Evolutionary conservation across 2,888 invertebrate species (phyloP).

Genomic region (Brenthis hecate): DNA sequence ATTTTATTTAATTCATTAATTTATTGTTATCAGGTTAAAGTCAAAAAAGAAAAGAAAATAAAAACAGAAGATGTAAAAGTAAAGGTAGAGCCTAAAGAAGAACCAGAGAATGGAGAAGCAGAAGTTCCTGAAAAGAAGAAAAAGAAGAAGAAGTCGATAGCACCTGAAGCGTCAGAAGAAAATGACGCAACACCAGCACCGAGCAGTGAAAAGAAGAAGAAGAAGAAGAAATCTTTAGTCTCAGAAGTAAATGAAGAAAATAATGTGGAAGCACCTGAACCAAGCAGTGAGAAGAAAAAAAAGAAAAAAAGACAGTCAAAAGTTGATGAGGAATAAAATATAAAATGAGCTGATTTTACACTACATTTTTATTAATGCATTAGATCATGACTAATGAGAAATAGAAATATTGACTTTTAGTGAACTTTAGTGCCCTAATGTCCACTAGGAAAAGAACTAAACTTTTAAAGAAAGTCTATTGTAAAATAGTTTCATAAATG

Average conservation of each 20-base stretch:
- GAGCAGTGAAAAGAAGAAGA: slow-evolving; percentile 42
- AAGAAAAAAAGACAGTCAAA: slow-evolving; percentile 71
- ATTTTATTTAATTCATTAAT: too few relatives aligned
- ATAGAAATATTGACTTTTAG: too few relatives aligned
- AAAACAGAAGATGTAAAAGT: slow-evolving; percentile 36
- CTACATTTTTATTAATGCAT: not conserved
- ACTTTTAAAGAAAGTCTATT: too few relatives aligned
- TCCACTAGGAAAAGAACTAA: too few relatives aligned
- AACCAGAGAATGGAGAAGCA: slow-evolving; percentile 42
- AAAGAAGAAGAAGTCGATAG: slow-evolving; percentile 41
- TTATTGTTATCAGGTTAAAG: slow-evolving; percentile 52
- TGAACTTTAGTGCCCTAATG: too few relatives aligned
- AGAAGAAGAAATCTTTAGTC: slow-evolving; percentile 36
- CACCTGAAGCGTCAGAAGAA: slow-evolving; percentile 2
- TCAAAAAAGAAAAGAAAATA: slow-evolving; percentile 59
- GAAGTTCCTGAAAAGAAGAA: slow-evolving; percentile 44
- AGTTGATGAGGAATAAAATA: slow-evolving; percentile 55
- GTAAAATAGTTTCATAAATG: too few relatives aligned
- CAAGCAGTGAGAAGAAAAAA: slow-evolving; percentile 69
- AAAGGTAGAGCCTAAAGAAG: slow-evolving; percentile 64
- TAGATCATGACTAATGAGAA: too few relatives aligned
- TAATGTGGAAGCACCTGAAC: slow-evolving; percentile 48
- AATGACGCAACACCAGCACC: not conserved
- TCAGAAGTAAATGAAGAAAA: slow-evolving; percentile 8
- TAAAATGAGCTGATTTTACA: not conserved